Base-by-base conservation (phyloP, 2,113 vertebrate genomes). In the Oncorhynchus kisutch region DNA sequence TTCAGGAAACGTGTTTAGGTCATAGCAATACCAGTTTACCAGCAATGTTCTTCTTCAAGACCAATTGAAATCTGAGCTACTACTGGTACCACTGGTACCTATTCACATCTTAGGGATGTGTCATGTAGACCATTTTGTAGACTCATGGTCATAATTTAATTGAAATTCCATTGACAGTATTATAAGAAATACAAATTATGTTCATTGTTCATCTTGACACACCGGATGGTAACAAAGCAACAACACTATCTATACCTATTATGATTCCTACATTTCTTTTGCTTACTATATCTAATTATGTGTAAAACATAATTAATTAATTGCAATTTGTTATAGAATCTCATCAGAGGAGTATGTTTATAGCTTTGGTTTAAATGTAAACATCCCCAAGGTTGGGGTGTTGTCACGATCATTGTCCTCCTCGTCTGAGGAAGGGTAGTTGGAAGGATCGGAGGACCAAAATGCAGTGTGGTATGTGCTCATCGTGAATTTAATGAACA, bases 251-350 rank as follows among this genome's bases (percentile, higher is more conserved):
- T 65, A 27, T 73, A 81, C 51, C 70, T 76, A 82, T 76, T 72
- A 70, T 73, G 77, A 54, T 16, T 54, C 49, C 49, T 14, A 12
- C 1, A 34, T 34, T 7, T 34, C 0, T 11, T 45, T 45, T 45
- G 8, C 9, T 45, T 45, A 45, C 3, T 45, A 45, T 45, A 45
- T 45, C 39, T 12, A 45, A 45, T 68, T 77, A 74, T 71, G 72
- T 67, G 79, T 60, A 78, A 84, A 85, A 86, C 81, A 83, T 81
- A 64, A 79, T 73, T 77, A 77, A 83, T 86, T 89, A 34, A 88
- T 87, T 85, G 77, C 9, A 66, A 86, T 81, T 84, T 78, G 51
- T 13, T 2, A 49, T n/a, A 54, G 39, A 45, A 45, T 45, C 39
- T 45, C 39, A 2, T 45, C 9, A 45, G 8, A 45, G 39, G 2